phyloP scores from a whole-genome alignment of 2,888 invertebrate species.

The Siphonodentalium dalli region DNA sequence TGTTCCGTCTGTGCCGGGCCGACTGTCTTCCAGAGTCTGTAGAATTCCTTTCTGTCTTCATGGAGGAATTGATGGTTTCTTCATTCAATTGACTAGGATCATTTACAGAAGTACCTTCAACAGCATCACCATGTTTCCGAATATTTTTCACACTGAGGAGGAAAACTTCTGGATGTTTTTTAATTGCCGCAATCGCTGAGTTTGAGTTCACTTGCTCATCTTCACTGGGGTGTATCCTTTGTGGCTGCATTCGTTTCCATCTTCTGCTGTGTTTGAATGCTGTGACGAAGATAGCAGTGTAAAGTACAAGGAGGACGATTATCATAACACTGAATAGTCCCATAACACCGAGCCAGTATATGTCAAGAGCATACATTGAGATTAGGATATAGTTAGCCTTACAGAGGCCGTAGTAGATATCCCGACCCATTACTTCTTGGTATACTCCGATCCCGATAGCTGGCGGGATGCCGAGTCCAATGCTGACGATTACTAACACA shows the following conservation, averaged over 20 bases:
- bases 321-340: constrained; percentile 28
- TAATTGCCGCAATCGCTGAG: no score
- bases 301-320: constrained; percentile 28
- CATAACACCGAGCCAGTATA: constrained; percentile 28
- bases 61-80: no score
- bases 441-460: constrained; percentile 29
- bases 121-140: no score
- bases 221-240: constrained; percentile 1
- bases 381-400: constrained; percentile 23
- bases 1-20: constrained; percentile 2
- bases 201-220: no score
- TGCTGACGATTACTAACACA: constrained; percentile 16
- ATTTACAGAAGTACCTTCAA: no score
- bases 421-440: no score
- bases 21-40: no score
- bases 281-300: constrained; percentile 26
- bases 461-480: constrained; percentile 30
- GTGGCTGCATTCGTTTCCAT: constrained; percentile 6
- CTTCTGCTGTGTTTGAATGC: constrained; percentile 21
- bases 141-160: no score
- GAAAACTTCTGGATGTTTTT: no score
- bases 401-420: constrained; percentile 25
- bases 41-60: no score
- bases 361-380: background rate
- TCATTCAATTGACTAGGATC: no score